phyloP scores from a whole-genome alignment of 1,140 invertebrate genomes.

The Micrasema longulum region DNA sequence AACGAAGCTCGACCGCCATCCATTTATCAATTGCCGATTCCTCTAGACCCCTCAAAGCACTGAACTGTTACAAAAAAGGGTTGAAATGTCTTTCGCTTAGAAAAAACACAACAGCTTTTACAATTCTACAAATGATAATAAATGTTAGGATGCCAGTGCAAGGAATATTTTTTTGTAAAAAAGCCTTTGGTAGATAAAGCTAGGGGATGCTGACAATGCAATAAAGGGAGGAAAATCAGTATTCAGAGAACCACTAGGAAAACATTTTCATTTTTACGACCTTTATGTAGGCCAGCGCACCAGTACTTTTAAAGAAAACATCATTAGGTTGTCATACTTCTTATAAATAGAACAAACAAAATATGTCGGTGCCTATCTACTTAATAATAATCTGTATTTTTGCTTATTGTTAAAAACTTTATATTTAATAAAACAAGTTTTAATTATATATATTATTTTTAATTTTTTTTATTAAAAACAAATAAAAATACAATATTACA shows the following conservation, averaged over 20 bases:
- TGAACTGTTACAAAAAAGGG: slow-evolving; percentile 8
- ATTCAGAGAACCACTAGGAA: slow-evolving; percentile 22
- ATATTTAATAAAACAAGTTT: too few relatives aligned
- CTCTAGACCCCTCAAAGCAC: slow-evolving; percentile 1
- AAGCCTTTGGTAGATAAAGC: background rate
- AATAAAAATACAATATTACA: too few relatives aligned
- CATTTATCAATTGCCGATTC: slow-evolving; percentile 27
- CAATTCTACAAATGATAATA: slow-evolving; percentile 30
- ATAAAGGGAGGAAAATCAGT: slow-evolving; percentile 25
- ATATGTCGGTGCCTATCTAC: too few relatives aligned
- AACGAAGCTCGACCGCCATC: background rate
- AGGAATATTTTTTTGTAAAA: slow-evolving; percentile 22
- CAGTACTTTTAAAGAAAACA: too few relatives aligned
- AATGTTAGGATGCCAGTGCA: slow-evolving; percentile 30
- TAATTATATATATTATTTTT: too few relatives aligned
- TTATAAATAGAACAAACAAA: background rate
- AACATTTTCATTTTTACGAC: slow-evolving; percentile 13
- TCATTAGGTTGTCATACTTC: background rate
- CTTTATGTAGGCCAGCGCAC: slow-evolving; percentile 2
- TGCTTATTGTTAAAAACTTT: too few relatives aligned
- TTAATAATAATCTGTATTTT: too few relatives aligned
- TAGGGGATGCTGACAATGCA: slow-evolving; percentile 22
- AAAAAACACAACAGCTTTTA: slow-evolving; percentile 25
- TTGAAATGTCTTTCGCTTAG: slow-evolving; percentile 14
- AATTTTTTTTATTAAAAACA: too few relatives aligned